A percentile compares a stretch with the other conserved stretches of the same genome.
Evolutionary conservation across 1,140 invertebrate species (phyloP).

Genomic region (Bombus polaris): DNA sequence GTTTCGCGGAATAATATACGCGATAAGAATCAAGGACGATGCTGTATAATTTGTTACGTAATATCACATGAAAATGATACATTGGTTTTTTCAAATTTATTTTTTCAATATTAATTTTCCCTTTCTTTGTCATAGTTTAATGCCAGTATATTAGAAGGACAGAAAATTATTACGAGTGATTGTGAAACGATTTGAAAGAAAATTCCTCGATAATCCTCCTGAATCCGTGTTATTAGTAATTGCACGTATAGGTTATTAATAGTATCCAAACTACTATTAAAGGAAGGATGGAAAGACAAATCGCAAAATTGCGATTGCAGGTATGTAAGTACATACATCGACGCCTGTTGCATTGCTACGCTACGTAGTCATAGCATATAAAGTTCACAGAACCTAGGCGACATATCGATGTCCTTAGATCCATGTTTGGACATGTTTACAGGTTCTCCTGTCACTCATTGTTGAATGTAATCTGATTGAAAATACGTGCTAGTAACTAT

Average conservation of each 20-base stretch:
- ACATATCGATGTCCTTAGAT: neutral
- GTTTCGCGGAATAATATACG: slow-evolving; percentile 26
- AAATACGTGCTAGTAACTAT: neutral
- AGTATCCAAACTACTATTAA: slow-evolving; percentile 17
- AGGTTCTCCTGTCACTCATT: neutral
- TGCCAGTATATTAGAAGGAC: neutral
- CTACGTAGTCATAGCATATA: neutral
- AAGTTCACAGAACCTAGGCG: neutral
- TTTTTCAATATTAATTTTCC: neutral
- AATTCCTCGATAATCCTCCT: too few species aligned
- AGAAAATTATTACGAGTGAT: neutral
- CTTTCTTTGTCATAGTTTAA: neutral
- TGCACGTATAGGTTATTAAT: too few species aligned
- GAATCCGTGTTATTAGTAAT: too few species aligned
- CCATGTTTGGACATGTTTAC: neutral
- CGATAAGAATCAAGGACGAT: slow-evolving; percentile 60
- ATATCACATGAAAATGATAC: neutral
- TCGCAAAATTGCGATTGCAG: neutral
- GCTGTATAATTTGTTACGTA: neutral
- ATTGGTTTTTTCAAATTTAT: too few species aligned
- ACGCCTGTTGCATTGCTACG: slow-evolving; percentile 25
- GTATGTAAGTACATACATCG: too few species aligned
- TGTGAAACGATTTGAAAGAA: neutral
- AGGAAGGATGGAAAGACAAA: neutral
- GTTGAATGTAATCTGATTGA: neutral